phyloP scores from a whole-genome alignment of 2,797 vertebrate genomes.

The Leptoclinus maculatus region DNA sequence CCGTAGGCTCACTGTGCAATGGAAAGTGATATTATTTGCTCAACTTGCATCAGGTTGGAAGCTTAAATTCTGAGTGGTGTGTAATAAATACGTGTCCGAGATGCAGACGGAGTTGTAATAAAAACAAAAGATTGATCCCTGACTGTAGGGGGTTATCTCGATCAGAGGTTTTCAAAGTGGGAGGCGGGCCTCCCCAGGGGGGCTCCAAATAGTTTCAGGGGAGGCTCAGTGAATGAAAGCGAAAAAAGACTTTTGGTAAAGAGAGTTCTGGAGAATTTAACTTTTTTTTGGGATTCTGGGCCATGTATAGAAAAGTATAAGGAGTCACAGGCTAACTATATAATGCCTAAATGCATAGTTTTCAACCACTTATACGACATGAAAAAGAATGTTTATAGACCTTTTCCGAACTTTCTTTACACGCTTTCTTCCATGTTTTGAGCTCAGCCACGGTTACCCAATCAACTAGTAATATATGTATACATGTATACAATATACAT shows the following conservation, averaged over 20 bases:
- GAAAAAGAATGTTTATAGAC: no score
- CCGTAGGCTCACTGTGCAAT: neutral
- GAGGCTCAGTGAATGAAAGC: neutral
- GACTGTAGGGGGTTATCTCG: no score
- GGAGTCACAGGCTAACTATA: no score
- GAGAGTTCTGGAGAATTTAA: neutral
- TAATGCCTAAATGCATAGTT: no score
- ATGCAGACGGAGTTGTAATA: neutral
- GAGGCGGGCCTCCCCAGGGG: neutral
- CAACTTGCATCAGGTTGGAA: constrained; percentile 18
- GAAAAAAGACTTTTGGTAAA: neutral
- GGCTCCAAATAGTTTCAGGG: neutral
- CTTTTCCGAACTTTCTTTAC: no score
- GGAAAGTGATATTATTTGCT: constrained; percentile 2
- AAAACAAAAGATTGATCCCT: constrained; percentile 10
- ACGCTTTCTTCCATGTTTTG: no score
- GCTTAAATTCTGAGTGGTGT: constrained; percentile 1
- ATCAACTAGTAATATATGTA: no score
- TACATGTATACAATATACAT: no score
- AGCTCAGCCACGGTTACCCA: no score
- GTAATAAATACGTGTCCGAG: constrained; percentile 26
- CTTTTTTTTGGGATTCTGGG: no score
- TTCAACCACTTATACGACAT: no score
- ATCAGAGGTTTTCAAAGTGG: neutral
- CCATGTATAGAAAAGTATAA: no score